Base-by-base conservation (phyloP, 2,888 invertebrate species). In the Lepidochrysops patricia region DNA sequence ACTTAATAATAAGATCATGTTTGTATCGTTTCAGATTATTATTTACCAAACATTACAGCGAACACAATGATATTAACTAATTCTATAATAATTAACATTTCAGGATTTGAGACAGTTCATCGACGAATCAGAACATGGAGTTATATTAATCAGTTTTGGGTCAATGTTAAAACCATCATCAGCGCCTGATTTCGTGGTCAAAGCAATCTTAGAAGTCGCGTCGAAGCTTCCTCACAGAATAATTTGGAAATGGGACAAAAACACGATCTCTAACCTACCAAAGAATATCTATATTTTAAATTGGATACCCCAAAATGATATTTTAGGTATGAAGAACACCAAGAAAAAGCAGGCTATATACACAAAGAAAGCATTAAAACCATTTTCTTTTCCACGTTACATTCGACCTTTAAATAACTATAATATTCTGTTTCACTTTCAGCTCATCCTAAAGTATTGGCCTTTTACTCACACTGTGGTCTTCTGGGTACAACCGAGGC, bases 61-160 rank as follows among this genome's bases (percentile, higher is more conserved):
- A n/a, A n/a, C n/a, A n/a, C n/a, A n/a, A n/a, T n/a, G n/a, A n/a
- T n/a, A n/a, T n/a, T n/a, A n/a, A n/a, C n/a, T n/a, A n/a, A n/a
- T n/a, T n/a, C n/a, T n/a, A n/a, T n/a, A n/a, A n/a, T n/a, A n/a
- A n/a, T n/a, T n/a, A n/a, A n/a, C n/a, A n/a, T 52, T 52, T 29
- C 52, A 91, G 84, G 82, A 91, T 32, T 71, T 94, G 9, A 80
- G 91, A 63, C 81, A 86, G 61, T 94, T 94, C 71, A 79, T 95
- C 32, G 91, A 92, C 67, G 90, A 90, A 56, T 91, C 94, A 0
- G 71, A 84, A 12, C 80, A 92, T 57, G 94, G 94, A 1, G 91
- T 94, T 2, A 86, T 96, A 64, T 93, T 91, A 71, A 93, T 96
- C 62, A 95, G 93, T 73, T 91, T 95, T 76, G 96, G 96, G 4